These are phyloP conservation scores for Dendroctonus valens DNA, from an alignment of 1,140 invertebrate species.

Conservation along the genomic window DNA sequence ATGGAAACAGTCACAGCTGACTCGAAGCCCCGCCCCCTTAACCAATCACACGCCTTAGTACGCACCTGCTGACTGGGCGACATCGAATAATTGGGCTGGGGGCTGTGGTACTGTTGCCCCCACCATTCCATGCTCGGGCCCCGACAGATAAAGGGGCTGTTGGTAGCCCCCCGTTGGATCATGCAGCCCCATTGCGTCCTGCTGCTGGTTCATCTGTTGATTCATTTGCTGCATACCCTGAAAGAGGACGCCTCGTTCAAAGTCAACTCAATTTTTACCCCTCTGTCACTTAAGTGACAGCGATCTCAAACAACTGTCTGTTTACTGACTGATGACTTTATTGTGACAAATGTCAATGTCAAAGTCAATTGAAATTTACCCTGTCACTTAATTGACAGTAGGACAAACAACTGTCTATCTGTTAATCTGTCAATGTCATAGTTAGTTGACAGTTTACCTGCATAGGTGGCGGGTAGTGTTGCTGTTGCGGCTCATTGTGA, in stretches of 20 bases:
- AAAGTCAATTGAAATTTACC: no score
- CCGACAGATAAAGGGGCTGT: constrained; percentile 66
- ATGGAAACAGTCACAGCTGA: no score
- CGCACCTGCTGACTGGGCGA: constrained; percentile 40
- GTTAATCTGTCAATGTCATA: no score
- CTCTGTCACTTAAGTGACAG: no score
- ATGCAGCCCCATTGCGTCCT: constrained; percentile 63
- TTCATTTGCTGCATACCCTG: constrained; percentile 46
- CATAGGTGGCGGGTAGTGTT: constrained; percentile 55
- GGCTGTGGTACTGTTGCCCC: constrained; percentile 49
- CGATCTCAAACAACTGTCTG: no score
- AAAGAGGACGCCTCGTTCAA: no score
- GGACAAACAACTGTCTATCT: no score
- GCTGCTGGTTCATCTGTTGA: constrained; percentile 61
- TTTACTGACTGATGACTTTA: no score
- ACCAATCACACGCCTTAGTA: background rate
- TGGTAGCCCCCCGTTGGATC: constrained; percentile 66
- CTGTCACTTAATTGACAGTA: no score
- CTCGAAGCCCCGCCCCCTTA: no score
- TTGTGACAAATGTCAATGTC: no score
- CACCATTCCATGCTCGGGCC: constrained; percentile 57
- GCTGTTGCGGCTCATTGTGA: constrained; percentile 47
- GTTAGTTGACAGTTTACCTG: constrained; percentile 27
- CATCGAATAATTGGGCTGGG: constrained; percentile 47
- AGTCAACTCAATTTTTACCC: no score